These are phyloP conservation scores for Mesitornis unicolor DNA, from an alignment of 2,113 vertebrate species.

Conservation along the genomic window DNA sequence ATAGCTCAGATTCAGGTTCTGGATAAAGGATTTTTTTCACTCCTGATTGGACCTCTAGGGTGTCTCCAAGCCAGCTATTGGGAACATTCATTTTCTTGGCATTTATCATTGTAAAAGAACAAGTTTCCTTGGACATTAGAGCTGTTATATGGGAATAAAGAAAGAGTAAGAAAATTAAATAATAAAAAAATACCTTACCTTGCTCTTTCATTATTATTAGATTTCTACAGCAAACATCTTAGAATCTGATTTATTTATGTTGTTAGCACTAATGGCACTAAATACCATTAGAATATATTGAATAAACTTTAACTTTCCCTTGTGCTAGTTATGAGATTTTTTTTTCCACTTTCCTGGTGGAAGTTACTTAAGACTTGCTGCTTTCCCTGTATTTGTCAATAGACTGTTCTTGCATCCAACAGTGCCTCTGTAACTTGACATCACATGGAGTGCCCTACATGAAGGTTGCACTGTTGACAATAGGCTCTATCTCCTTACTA, in stretches of 20 bases:
- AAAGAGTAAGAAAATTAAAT: neutral
- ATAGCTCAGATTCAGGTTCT: neutral
- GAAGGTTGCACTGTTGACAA: neutral
- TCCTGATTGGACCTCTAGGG: neutral
- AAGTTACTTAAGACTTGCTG: neutral
- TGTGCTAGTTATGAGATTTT: neutral
- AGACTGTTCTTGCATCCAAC: neutral
- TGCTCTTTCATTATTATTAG: neutral
- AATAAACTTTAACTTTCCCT: neutral
- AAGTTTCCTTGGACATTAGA: neutral
- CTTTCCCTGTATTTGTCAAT: neutral
- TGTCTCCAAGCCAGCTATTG: neutral
- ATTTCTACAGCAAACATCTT: neutral
- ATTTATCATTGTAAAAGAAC: neutral
- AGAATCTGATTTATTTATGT: neutral
- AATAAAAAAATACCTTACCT: neutral
- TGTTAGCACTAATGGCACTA: neutral
- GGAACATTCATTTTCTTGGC: neutral
- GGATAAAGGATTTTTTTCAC: neutral
- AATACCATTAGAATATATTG: neutral
- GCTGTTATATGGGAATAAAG: neutral
- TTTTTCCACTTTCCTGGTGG: neutral
- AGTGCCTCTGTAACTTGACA: neutral
- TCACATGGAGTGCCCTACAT: fast-evolving
- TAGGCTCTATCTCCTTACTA: neutral